These are phyloP conservation scores for Eurosta solidaginis DNA, from an alignment of 1,140 invertebrate genomes.

Conservation along the genomic window DNA sequence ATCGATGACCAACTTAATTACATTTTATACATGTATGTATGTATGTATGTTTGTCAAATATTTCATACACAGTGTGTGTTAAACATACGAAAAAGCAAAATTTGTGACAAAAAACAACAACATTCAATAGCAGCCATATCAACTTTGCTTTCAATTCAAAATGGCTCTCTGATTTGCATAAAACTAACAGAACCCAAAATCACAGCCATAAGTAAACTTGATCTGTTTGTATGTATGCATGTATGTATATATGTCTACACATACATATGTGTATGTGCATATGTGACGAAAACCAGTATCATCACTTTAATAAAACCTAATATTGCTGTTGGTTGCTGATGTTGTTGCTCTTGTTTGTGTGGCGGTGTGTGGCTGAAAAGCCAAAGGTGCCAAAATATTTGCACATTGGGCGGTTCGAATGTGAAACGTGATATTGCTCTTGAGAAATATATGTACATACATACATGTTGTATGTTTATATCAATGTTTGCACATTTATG, in stretches of 20 bases:
- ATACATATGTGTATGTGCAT: background rate
- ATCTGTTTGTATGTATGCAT: background rate
- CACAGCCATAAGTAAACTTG: background rate
- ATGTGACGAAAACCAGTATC: background rate
- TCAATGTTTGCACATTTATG: background rate
- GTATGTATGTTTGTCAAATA: background rate
- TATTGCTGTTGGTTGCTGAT: background rate
- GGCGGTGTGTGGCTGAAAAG: background rate
- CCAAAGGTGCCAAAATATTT: slow-evolving; percentile 24
- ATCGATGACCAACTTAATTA: too few relatives aligned
- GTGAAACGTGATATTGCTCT: background rate
- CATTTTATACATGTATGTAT: background rate
- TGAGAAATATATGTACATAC: background rate
- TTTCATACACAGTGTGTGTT: slow-evolving; percentile 9
- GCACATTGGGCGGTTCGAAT: slow-evolving; percentile 3
- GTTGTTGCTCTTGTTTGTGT: background rate
- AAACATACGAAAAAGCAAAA: background rate
- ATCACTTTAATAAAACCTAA: background rate
- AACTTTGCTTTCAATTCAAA: background rate
- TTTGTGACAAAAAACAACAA: background rate
- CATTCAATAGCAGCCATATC: background rate
- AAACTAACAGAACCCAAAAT: background rate
- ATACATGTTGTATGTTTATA: background rate
- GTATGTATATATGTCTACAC: background rate
- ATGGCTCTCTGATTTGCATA: background rate